A percentile compares a stretch with the other conserved stretches of the same genome.
These are phyloP conservation scores for Subanguina moxae DNA, from an alignment of 1,140 invertebrate species.

Conservation along the genomic window DNA sequence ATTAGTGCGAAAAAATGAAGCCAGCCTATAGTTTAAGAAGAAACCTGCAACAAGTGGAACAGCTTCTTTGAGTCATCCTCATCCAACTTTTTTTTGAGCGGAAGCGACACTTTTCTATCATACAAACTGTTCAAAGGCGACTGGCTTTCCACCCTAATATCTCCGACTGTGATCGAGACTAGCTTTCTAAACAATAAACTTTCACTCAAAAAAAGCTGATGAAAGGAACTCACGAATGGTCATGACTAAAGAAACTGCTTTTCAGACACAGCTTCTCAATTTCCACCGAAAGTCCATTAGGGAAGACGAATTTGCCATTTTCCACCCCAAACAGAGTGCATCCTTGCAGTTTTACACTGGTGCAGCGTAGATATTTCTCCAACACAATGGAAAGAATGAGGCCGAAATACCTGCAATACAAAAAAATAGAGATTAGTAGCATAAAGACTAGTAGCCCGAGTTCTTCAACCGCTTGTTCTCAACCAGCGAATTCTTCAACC, in stretches of 20 bases:
- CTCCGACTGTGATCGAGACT: constrained; percentile 55
- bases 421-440: neutral
- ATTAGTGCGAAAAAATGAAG: too few species aligned
- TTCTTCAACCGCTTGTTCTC: too few species aligned
- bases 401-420: constrained; percentile 20
- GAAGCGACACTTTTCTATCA: neutral
- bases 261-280: constrained; percentile 59
- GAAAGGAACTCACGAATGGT: constrained; percentile 50
- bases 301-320: constrained; percentile 31
- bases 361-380: constrained; percentile 4
- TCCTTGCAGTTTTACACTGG: constrained; percentile 21
- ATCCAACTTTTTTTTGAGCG: neutral
- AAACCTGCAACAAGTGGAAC: constrained; percentile 18
- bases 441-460: too few species aligned
- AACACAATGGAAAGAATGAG: constrained; percentile 10
- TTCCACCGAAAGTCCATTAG: constrained; percentile 48
- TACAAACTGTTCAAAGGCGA: neutral
- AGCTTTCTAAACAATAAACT: constrained; percentile 52
- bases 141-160: constrained; percentile 57
- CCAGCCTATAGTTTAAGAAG: neutral
- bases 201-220: neutral
- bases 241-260: constrained; percentile 59
- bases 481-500: too few species aligned
- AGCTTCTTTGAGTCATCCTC: neutral
- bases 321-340: constrained; percentile 26